Evolutionary conservation across 2,797 vertebrate species (phyloP).

Genomic region (Chiloscyllium punctatum): DNA sequence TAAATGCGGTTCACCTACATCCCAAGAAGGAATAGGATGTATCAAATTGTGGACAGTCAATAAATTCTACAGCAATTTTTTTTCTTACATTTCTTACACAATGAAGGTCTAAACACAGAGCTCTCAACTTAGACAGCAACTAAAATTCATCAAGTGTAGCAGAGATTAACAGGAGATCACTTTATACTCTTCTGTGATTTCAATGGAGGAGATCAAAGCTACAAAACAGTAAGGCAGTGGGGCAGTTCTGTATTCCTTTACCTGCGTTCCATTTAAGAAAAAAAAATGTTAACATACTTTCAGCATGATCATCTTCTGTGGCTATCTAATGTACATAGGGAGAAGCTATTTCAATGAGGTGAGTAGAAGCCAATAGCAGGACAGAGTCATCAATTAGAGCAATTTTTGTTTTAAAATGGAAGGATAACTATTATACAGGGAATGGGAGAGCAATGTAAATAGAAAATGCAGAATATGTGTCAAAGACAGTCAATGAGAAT

Average conservation of each 20-base stretch:
- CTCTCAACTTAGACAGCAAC: neutral
- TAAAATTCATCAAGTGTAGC: neutral
- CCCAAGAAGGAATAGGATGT: neutral
- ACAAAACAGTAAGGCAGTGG: neutral
- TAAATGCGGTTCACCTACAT: neutral
- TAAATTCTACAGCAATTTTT: neutral
- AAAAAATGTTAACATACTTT: neutral
- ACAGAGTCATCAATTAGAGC: neutral
- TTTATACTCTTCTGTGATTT: neutral
- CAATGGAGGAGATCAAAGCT: neutral
- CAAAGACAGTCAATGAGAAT: neutral
- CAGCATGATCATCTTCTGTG: neutral
- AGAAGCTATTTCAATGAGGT: neutral
- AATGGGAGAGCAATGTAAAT: neutral
- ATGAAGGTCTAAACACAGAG: neutral
- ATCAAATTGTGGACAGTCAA: neutral
- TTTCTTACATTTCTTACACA: neutral
- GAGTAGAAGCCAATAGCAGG: neutral
- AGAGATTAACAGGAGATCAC: neutral
- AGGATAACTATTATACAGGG: neutral
- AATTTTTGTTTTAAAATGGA: neutral
- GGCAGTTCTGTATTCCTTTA: neutral
- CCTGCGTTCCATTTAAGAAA: too few species aligned
- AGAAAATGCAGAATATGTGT: neutral
- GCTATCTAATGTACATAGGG: neutral